These are phyloP conservation scores for Barnardius zonarius DNA, from an alignment of 2,113 vertebrate species.

Conservation along the genomic window DNA sequence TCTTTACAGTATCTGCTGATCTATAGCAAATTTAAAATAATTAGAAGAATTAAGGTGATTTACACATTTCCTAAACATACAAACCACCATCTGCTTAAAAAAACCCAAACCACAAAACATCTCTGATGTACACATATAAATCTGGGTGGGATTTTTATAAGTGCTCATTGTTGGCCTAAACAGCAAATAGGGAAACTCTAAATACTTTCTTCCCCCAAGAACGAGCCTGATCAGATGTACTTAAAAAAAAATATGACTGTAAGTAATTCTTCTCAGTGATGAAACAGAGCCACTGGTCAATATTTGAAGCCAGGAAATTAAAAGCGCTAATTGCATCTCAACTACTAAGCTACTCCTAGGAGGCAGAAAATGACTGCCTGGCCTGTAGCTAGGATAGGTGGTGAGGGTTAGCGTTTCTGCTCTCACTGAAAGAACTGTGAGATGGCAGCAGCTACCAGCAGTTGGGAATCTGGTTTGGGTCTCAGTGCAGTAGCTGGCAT, in stretches of 20 bases:
- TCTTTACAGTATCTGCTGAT: not conserved
- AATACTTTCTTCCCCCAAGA: rapidly evolving
- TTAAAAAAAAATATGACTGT: not conserved
- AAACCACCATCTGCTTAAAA: not conserved
- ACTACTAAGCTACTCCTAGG: not conserved
- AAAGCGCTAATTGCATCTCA: not conserved
- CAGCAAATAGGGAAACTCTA: not conserved
- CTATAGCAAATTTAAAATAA: not conserved
- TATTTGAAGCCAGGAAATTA: not conserved
- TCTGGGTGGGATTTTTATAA: not conserved
- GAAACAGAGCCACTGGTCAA: not conserved
- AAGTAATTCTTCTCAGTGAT: not conserved
- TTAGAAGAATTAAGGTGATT: not conserved
- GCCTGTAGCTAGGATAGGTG: not conserved
- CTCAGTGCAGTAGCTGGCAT: not conserved
- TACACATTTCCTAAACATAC: not conserved
- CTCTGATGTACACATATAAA: not conserved
- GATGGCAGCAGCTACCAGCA: not conserved
- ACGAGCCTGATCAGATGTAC: not conserved
- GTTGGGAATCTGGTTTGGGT: not conserved
- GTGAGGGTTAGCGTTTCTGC: not conserved
- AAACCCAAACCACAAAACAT: not conserved
- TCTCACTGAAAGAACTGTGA: rapidly evolving
- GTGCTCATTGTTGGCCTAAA: not conserved
- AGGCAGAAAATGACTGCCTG: not conserved